Base-by-base conservation (phyloP, 2,113 vertebrate species). In the Anseranas semipalmata region DNA sequence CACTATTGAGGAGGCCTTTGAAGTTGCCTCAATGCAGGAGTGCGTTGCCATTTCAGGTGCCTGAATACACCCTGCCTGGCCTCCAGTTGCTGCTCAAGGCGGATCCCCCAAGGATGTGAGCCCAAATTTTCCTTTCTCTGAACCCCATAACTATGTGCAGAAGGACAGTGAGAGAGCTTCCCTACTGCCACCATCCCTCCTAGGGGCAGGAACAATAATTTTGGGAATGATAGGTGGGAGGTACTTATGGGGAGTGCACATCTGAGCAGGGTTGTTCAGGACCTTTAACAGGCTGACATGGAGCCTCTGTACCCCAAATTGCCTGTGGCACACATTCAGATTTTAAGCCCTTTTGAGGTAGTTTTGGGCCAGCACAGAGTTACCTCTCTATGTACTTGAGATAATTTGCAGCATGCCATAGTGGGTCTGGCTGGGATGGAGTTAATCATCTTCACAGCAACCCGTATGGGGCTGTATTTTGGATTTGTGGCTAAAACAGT, bases 91-190 rank as follows among this genome's bases (percentile, higher is more conserved):
- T 73, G 81, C 53, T 53, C 1, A 1, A 45, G 62, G 37, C 35
- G 28, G 19, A 39, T 63, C 6, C 32, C 24, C 17, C n/a, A 45
- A 15, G 28, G 25, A 52, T 2, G 1, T 32, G 13, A 85, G 11
- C 14, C 13, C 21, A 88, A 41, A 65, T 33, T 35, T 60, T 74
- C 67, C 32, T 74, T 72, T 62, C 35, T 35, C 60, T 4, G 7
- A 52, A n/a, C 0, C 0, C 33, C 9, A 0, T 58, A 52, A 37
- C 16, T 41, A 5, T 0, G 0, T 19, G 22, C 9, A 41, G 25
- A 65, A 68, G 39, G 70, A 22, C 7, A 39, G 4, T 22, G 15
- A 14, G 19, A 20, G 56, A 43, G 22, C 28, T 41, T 60, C 66
- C 22, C 18, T 65, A 4, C 15, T 79, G 18, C 22, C 37, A 6